Evolutionary conservation across 1,140 invertebrate genomes (phyloP), one percentile per base, ranked within the genome.

Genomic region (Drosophila neocordata): DNA sequence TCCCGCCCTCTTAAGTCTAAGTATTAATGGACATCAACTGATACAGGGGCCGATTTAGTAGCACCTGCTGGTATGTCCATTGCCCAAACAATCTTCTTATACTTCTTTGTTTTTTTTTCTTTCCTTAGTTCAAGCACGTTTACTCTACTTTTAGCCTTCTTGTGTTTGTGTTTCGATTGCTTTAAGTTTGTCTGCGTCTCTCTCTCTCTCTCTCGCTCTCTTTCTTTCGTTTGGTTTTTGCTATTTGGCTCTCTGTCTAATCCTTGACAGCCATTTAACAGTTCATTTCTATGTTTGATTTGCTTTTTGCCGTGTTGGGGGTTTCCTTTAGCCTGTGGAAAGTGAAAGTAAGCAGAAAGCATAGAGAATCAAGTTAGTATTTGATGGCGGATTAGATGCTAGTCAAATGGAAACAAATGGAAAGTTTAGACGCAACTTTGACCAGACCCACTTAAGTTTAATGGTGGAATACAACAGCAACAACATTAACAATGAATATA

Each of bases 71-170:
- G 38, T 56, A 56, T 13, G 27, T 35, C 31, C 22, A 52, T 20
- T 51, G 38, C 61, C 44, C 35, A 48, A 27, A 72, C 67, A 79
- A 78, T 70, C 65, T 60, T 65, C 34, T 57, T 73, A 81, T 74
- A 51, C 41, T 48, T 48, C 18, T 20, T 48, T 7, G 18, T 48
- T 4, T 20, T 9, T 48, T 20, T 1, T 4, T 48, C 15, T 48
- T 18, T 9, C 8, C 41, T 66, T 18, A 59, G 44, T 73, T 88
- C 55, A 52, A 58, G 76, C 79, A 83, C 83, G 79, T 82, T 63
- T 77, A 78, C 60, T 44, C 12, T 61, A 11, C 6, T 13, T 37
- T 37, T 64, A 22, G 35, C 22, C 37, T 44, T 52, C 35, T 65
- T 34, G 41, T 74, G 55, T 75, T 65, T 68, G 22, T 65, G 27